These are phyloP conservation scores for Ochotona curzoniae DNA, from an alignment of 2,113 vertebrate genomes.

Conservation along the genomic window DNA sequence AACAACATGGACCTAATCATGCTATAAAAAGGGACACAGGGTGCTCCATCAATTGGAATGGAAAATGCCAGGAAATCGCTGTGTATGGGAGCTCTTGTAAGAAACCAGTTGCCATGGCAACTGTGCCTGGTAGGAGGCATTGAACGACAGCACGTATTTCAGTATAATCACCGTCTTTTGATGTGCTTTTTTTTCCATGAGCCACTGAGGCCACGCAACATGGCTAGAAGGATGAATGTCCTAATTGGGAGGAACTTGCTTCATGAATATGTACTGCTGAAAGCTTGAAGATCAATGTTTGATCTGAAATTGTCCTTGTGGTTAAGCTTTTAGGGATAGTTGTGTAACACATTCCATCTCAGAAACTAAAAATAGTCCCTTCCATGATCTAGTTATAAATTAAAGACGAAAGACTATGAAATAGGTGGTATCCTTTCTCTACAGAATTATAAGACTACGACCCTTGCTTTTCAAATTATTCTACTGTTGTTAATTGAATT, in stretches of 20 bases:
- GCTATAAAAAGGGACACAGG: background rate
- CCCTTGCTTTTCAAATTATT: conserved; percentile 14
- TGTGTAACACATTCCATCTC: background rate
- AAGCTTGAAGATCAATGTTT: conserved; percentile 26
- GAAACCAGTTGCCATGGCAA: conserved; percentile 75
- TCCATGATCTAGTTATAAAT: conserved; percentile 9
- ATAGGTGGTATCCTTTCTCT: background rate
- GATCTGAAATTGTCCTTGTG: conserved; percentile 34
- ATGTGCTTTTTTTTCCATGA: background rate
- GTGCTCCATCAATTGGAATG: background rate
- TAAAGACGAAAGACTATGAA: background rate
- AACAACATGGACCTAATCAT: background rate
- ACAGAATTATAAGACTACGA: conserved; percentile 47
- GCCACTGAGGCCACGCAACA: background rate
- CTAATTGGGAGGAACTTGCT: conserved; percentile 5
- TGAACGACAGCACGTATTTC: conserved; percentile 9
- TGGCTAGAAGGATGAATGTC: background rate
- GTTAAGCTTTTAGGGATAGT: conserved; percentile 12
- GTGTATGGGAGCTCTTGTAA: conserved; percentile 19
- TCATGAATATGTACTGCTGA: conserved; percentile 28
- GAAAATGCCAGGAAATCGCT: conserved; percentile 54
- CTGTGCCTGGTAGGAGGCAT: background rate
- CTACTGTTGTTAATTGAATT: conserved; percentile 46
- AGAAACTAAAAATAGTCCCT: conserved; percentile 53
- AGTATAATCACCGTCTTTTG: conserved; percentile 28